Evolutionary conservation across 1,140 invertebrate genomes (phyloP), one percentile per base, ranked within the genome.

Genomic region (Capitella teleta): DNA sequence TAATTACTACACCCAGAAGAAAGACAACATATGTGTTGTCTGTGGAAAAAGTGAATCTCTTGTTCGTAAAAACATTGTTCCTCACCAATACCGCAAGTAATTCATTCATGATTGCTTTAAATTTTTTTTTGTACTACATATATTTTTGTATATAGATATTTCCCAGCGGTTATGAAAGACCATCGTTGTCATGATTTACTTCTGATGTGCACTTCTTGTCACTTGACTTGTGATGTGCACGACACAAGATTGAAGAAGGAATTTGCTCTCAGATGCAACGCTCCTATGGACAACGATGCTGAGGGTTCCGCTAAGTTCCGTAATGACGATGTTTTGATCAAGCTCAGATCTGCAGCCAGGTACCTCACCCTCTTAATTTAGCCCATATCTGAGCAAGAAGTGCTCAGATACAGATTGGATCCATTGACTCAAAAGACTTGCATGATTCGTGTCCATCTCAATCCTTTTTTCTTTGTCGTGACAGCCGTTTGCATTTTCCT

Each of bases 141-240:
- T 24, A 6, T 24, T 40, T 40, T 2, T 16, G 5, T 12, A 6
- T 24, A n/a, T 52, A 71, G 68, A 49, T 79, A 83, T 64, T 87
- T 89, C 61, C 86, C 86, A 79, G 77, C 77, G 53, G 74, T 84
- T 36, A 80, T 88, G 79, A 88, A 89, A 64, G 79, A 84, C 5
- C 86, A 88, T 67, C 79, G 82, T 24, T 87, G 84, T 1, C 86
- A 89, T 64, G 87, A 90, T 72, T 79, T 88, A 18, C 62, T 89
- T 18, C 62, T 89, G 48, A 63, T 89, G 23, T 89, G 87, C 67
- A 74, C 78, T 40, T 28, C 57, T 0, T 90, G 87, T 68, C 86
- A 89, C 65, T 78, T 82, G 55, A 60, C 70, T 12, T 86, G 84
- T 65, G 85, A 84, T 62, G 75, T 74, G 25, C 69, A 77, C 28